These are phyloP conservation scores for Microtus californicus DNA, from an alignment of 2,797 vertebrate species.

Conservation along the genomic window DNA sequence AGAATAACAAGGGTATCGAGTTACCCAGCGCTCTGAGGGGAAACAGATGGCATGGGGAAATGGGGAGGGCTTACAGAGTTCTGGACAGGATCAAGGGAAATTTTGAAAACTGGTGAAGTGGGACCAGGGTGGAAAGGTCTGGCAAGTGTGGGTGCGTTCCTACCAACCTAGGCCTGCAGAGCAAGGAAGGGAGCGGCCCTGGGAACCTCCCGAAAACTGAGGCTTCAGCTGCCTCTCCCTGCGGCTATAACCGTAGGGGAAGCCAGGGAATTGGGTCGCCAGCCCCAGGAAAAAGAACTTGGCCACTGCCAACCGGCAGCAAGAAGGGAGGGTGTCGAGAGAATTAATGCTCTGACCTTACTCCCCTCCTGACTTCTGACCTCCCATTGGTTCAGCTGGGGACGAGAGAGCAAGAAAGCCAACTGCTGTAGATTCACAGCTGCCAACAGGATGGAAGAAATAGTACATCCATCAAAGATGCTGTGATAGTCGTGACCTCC, in stretches of 20 bases:
- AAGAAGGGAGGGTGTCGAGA: background rate
- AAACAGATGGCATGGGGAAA: conserved; percentile 45
- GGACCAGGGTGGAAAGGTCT: background rate
- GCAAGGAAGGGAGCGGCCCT: background rate
- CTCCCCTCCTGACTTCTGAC: background rate
- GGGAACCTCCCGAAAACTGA: background rate
- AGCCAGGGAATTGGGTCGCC: background rate
- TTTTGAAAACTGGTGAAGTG: background rate
- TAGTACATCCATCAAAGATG: background rate
- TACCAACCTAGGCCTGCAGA: background rate
- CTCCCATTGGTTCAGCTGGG: background rate
- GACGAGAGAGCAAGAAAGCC: background rate
- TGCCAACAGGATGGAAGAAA: background rate
- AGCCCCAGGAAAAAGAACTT: background rate
- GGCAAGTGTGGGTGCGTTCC: no score
- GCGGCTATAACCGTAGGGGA: background rate
- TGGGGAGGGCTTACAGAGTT: background rate
- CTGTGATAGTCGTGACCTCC: background rate
- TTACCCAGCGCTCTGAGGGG: background rate
- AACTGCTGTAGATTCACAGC: no score
- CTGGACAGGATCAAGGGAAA: background rate
- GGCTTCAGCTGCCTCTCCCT: background rate
- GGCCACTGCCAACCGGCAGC: background rate
- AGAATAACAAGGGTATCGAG: conserved; percentile 34
- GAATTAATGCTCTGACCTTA: background rate